phyloP scores from a whole-genome alignment of 2,113 vertebrate species.

The Seriola aureovittata region DNA sequence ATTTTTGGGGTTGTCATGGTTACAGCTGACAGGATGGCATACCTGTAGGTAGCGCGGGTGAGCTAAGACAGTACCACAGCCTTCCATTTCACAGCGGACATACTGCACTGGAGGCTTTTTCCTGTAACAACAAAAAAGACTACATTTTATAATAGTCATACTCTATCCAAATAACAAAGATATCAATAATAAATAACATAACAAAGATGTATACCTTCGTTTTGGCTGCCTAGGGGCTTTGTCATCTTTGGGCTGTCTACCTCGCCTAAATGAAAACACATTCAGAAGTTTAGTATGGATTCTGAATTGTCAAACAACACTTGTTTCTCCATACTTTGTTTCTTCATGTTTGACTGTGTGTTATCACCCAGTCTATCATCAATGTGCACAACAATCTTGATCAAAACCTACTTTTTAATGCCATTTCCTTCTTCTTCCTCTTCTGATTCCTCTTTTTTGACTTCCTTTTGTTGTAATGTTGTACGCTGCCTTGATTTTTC shows the following conservation, averaged over 20 bases:
- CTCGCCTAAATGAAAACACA: constrained; percentile 82
- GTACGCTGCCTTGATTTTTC: constrained; percentile 86
- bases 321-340: constrained; percentile 43
- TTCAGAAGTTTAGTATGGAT: neutral
- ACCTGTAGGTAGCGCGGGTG: constrained; percentile 94
- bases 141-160: neutral
- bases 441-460: constrained; percentile 83
- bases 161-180: neutral
- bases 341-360: constrained; percentile 33
- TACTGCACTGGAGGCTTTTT: constrained; percentile 89
- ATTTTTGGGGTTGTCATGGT: neutral
- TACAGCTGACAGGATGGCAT: constrained; percentile 31
- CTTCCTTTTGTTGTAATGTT: constrained; percentile 75
- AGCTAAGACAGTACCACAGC: constrained; percentile 92
- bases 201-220: constrained; percentile 82
- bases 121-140: constrained; percentile 7
- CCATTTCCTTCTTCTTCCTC: constrained; percentile 83
- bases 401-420: constrained; percentile 16
- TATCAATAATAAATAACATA: neutral
- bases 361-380: neutral
- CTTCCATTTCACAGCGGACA: constrained; percentile 94
- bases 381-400: neutral
- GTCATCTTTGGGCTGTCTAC: constrained; percentile 90
- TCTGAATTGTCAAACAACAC: neutral
- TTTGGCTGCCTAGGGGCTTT: constrained; percentile 91